Evolutionary conservation across 2,888 invertebrate genomes (phyloP), one percentile per base, ranked within the genome.

Genomic region (Pollenia labialis): DNA sequence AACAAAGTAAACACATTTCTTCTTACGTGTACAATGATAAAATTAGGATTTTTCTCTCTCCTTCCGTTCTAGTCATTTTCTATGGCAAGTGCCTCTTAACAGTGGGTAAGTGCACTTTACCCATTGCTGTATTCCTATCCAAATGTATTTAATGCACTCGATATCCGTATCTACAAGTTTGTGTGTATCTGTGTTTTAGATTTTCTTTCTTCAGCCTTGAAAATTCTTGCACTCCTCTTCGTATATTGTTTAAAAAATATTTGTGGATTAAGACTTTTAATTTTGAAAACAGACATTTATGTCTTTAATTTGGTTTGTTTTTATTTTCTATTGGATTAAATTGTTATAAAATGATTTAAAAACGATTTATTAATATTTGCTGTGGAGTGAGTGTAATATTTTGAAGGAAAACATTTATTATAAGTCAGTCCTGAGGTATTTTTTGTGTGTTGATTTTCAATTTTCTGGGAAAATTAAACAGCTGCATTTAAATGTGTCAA

Each of bases 241-340:
- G 40, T 14, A 32, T 75, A 50, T 64, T 75, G 12, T 64, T 68
- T 23, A 32, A 8, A 56, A 14, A 48, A 62, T 40, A 62, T 48
- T 71, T 68, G 18, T 60, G 76, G 62, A 82, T 62, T 76, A 12
- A 56, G 69, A 16, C 44, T 60, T 75, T 46, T 66, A 32, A 44
- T 77, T 40, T 50, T 32, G 14, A 18, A 46, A 8, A 11, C 68
- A 50, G 40, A 16, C 32, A 54, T 80, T 62, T 44, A 50, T 69
- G 46, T n/a, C 14, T 58, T 68, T 40, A 72, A 66, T 71, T 80
- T 58, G 80, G 75, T 86, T 86, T 86, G 64, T 86, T 80, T 86
- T 80, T 72, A 81, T 86, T 81, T 76, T 72, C 66, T 42, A 72
- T 72, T 66, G 83, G 81, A 84, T 87, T 87, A 87, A 87, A 81